Percentiles rank a stretch among this genome's conserved stretches.
These are phyloP conservation scores for Cyprinus carpio DNA, from an alignment of 2,113 vertebrate species.

Conservation along the genomic window DNA sequence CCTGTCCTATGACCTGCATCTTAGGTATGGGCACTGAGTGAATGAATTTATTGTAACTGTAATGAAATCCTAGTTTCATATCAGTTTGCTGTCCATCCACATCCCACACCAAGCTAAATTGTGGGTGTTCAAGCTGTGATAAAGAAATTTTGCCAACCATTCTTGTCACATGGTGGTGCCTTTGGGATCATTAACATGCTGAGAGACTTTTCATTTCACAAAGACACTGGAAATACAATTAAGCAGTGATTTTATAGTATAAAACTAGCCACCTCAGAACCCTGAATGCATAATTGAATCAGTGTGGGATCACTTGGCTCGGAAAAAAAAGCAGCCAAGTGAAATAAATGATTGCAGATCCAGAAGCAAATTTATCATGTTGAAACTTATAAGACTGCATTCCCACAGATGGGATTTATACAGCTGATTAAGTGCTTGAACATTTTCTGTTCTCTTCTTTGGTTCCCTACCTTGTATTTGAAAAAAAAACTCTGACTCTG, in stretches of 20 bases:
- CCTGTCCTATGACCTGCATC: conserved; percentile 90
- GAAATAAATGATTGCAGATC: neutral
- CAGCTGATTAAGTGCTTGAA: conserved; percentile 5
- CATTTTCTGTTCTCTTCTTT: neutral
- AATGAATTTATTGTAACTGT: neutral
- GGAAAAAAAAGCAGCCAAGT: neutral
- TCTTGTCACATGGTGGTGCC: neutral
- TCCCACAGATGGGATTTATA: neutral
- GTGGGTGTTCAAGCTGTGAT: too few species aligned
- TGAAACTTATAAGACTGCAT: neutral
- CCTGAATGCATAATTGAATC: neutral
- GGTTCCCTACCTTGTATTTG: neutral
- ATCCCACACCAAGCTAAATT: neutral
- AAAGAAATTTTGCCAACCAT: neutral
- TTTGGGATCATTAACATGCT: neutral
- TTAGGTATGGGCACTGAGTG: conserved; percentile 76
- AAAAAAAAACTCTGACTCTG: too few species aligned
- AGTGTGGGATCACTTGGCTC: neutral
- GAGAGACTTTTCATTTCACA: neutral
- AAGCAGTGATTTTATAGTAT: neutral
- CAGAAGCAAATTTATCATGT: neutral
- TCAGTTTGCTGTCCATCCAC: neutral
- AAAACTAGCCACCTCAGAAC: neutral
- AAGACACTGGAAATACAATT: conserved; percentile 1
- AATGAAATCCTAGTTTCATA: neutral